Conservation (phyloP, 2,113 vertebrate species). For the Cottus gobio region DNA sequence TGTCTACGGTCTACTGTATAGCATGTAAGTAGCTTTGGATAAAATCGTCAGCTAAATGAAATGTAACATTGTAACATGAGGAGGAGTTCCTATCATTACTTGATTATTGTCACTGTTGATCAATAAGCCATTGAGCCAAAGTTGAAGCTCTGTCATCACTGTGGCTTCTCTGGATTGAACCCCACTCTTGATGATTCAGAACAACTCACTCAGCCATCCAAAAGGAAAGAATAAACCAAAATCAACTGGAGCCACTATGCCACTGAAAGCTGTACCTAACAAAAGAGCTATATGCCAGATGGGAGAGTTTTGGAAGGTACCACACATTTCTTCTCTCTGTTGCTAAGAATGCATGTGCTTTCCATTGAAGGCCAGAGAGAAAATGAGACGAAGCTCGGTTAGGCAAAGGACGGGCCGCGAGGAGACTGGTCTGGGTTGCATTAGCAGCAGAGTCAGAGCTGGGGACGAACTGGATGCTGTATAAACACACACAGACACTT, state of each 20-base stretch:
- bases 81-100: conserved; percentile 22
- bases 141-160: conserved; percentile 28
- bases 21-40: too few relatives aligned
- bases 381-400: conserved; percentile 69
- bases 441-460: conserved; percentile 68
- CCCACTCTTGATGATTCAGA: conserved; percentile 35
- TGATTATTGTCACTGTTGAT: conserved; percentile 28
- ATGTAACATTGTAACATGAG: too few relatives aligned
- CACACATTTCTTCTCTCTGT: conserved; percentile 69
- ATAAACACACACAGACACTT: conserved; percentile 45
- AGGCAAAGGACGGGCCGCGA: conserved; percentile 51
- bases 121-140: conserved; percentile 15
- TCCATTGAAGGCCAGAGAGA: conserved; percentile 72
- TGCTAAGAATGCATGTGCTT: conserved; percentile 77
- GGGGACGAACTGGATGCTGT: conserved; percentile 40
- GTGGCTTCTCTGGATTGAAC: conserved; percentile 22
- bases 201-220: background rate
- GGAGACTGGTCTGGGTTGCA: conserved; percentile 70
- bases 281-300: conserved; percentile 72
- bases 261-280: conserved; percentile 53
- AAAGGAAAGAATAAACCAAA: conserved; percentile 38
- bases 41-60: too few relatives aligned
- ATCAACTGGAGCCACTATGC: conserved; percentile 36
- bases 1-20: too few relatives aligned
- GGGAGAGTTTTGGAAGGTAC: conserved; percentile 70